Base-by-base conservation (phyloP, 1,140 invertebrate species). In the Homarus americanus region DNA sequence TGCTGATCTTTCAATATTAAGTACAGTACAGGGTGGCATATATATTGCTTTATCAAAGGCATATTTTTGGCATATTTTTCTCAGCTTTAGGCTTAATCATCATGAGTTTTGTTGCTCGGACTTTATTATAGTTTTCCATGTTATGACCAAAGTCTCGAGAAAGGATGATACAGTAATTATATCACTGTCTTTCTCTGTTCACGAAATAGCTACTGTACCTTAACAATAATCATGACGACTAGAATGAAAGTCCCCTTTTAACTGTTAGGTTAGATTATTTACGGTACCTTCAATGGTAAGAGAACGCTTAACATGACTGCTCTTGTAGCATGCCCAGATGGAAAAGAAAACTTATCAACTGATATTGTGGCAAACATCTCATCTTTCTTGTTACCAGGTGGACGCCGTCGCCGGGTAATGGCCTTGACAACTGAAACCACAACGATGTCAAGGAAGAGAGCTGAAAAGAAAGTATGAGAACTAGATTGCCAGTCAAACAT, bases 241-340 rank as follows among this genome's bases (percentile, higher is more conserved):
- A 58, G 53, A 15, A 49, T 15, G 3, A 58, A 3, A 58, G 53
- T 58, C 20, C 12, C 20, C 20, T 20, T 4, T 58, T n/a, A n/a
- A n/a, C n/a, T 58, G 4, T 7, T 49, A 49, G 44, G 9, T 15
- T 83, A 83, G 73, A 79, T 5, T 12, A 28, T 1, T 63, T 7
- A 32, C 63, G 34, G 41, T 78, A 91, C 89, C 83, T 87, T 72
- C 58, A 79, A 58, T 32, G 86, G 88, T 82, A 93, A 36, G 20
- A 98, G 97, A 75, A 96, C 96, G 1, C 96, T 95, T 24, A 99
- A 94, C 93, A 97, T 96, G 17, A 96, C 95, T 15, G 97, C 96
- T 93, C 99, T 94, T n/a, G 98, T 98, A 1, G 97, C 96, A 94
- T 99, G 99, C 0, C 99, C 99, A 0, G 98, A 99, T 40, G 98